Evolutionary conservation across 23 tunicate genomes (phyloP), one percentile per base, ranked within the genome.

Genomic region (Corella eumyota): DNA sequence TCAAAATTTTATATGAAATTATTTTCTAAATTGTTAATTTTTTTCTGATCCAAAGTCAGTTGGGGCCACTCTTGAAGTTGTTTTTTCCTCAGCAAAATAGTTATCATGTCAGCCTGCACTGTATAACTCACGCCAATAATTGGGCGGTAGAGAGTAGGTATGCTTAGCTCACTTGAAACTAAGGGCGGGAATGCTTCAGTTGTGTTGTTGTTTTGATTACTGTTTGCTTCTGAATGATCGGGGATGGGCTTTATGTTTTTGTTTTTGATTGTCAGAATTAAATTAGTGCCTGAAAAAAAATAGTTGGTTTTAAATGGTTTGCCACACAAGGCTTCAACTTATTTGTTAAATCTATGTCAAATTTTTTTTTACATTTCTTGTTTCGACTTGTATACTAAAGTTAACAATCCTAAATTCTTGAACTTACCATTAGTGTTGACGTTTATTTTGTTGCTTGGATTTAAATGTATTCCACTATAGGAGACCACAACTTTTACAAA

Each of bases 31-130:
- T n/a, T n/a, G n/a, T n/a, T n/a, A n/a, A n/a, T n/a, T n/a, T n/a
- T n/a, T n/a, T n/a, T n/a, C n/a, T n/a, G n/a, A n/a, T n/a, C n/a
- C n/a, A n/a, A n/a, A n/a, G n/a, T n/a, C n/a, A n/a, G n/a, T 20
- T 52, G 36, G 30, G 61, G 36, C 85, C 85, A 78, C 19, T 48
- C 24, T 30, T 37, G 40, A 6, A 36, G 50, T 1, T 32, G 48
- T 30, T 62, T 65, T 56, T 84, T 84, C 19, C 94, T 55, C 19
- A 84, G 73, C 59, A 75, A 36, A 45, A 84, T 50, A 34, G 94
- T 70, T 15, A 84, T 20, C 94, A 84, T 84, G 61, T 84, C 94
- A 3, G 84, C 56, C 44, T 75, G 94, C 11, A 84, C 81, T 24
- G 75, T 75, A 67, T 84, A 84, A 45, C 94, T 84, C 3, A 75